Conservation (phyloP, 2,113 vertebrate genomes). For the Empidonax alnorum region DNA sequence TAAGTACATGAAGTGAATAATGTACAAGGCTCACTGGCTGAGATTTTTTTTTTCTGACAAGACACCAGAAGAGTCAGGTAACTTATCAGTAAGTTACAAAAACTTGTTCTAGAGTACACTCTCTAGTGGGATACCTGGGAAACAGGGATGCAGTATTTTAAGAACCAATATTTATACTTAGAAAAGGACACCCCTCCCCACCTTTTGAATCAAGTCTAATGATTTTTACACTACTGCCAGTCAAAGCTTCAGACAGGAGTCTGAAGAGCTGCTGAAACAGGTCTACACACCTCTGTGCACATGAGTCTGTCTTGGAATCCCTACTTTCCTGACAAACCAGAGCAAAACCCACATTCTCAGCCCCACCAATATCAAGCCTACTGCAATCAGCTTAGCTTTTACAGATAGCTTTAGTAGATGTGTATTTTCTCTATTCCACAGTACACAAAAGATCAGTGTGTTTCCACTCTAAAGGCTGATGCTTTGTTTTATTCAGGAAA, state of each 20-base stretch:
- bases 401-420: background rate
- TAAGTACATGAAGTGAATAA: background rate
- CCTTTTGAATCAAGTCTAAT: background rate
- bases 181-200: background rate
- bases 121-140: background rate
- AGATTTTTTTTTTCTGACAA: background rate
- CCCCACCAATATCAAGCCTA: background rate
- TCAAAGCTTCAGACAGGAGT: background rate
- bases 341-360: background rate
- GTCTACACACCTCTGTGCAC: background rate
- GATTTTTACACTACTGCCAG: background rate
- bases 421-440: background rate
- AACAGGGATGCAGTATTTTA: background rate
- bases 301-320: background rate
- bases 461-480: background rate
- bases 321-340: background rate
- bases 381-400: background rate
- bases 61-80: background rate
- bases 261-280: background rate
- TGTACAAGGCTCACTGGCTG: background rate
- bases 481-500: constrained; percentile 9
- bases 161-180: background rate
- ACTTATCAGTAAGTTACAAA: background rate
- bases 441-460: background rate
- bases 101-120: background rate